A percentile compares a stretch with the other conserved stretches of the same genome.
These are phyloP conservation scores for Aphelenchoides avenae DNA, from an alignment of 1,140 invertebrate species.

Conservation along the genomic window DNA sequence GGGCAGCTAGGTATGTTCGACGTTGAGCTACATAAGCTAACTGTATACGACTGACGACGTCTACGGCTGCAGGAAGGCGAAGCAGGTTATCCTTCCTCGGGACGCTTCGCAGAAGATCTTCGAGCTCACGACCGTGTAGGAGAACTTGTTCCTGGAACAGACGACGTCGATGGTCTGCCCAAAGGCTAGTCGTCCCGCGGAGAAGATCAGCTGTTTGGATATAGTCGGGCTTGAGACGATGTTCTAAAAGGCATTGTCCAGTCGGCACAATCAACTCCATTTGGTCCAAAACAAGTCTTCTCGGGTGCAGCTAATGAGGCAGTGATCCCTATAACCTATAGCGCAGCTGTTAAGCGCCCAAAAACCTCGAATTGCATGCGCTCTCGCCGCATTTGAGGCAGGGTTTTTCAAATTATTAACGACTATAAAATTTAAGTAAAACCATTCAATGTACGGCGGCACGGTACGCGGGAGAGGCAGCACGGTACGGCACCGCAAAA, in stretches of 20 bases:
- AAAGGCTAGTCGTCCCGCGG: constrained; percentile 43
- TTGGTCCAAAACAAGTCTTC: no score
- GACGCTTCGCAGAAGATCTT: constrained; percentile 49
- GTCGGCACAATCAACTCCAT: neutral
- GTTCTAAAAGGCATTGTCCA: constrained; percentile 37
- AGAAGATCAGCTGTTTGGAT: constrained; percentile 49
- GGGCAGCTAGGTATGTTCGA: no score
- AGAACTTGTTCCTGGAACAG: constrained; percentile 43
- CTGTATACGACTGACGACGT: no score
- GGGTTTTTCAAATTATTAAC: neutral
- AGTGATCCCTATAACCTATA: no score
- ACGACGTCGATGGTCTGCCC: constrained; percentile 48
- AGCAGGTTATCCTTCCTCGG: constrained; percentile 37
- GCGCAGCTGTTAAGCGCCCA: no score
- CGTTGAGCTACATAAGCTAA: no score
- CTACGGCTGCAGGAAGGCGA: constrained; percentile 44
- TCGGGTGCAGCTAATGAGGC: no score
- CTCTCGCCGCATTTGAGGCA: neutral
- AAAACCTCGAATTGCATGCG: no score
- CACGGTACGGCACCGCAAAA: no score
- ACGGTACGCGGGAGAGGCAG: no score
- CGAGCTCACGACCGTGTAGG: constrained; percentile 46
- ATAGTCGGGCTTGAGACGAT: constrained; percentile 50
- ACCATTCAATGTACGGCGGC: no score
- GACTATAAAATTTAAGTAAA: neutral